Evolutionary conservation across 1,140 invertebrate species (phyloP), one percentile per base, ranked within the genome.

Genomic region (Cydia pomonella): DNA sequence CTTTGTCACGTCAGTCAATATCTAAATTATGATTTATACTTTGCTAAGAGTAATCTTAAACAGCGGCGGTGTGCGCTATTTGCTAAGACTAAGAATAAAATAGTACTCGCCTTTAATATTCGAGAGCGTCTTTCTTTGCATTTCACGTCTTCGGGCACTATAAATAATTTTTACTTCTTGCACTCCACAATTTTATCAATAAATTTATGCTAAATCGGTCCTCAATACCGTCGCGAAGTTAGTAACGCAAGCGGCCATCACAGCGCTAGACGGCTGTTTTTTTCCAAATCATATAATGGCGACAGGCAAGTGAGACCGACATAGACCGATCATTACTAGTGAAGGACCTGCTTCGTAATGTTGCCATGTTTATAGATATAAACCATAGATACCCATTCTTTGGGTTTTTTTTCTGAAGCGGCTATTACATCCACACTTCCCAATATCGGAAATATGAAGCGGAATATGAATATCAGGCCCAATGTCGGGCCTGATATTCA

Each of bases 51-150:
- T 82, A 84, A 81, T 73, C 82, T 79, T 76, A 9, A 47, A 50
- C 44, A 23, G 82, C 83, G 80, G 80, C 80, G 84, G 84, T 84
- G 85, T 90, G 86, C 82, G 82, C 23, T 29, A 63, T 62, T 25
- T 75, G 23, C 38, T 41, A 50, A 62, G 29, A 27, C 27, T 62
- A 53, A 53, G 44, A 21, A 73, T 62, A 73, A 75, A 76, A 16
- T 78, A 85, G 84, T 77, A 88, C 90, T 92, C 87, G 82, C 88
- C 88, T 92, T 93, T 92, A 77, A 86, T 87, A 80, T 92, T 85
- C 83, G 87, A 87, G 86, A 84, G 83, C 80, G 84, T 84, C 84
- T 86, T 92, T 84, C 92, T 92, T 91, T 93, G 89, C 88, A 93
- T 92, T 86, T 91, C 90, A 92, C 90, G 85, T 83, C 73, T 78